Evolutionary conservation across 2,888 invertebrate genomes (phyloP).

Genomic region (Empis stercorea): DNA sequence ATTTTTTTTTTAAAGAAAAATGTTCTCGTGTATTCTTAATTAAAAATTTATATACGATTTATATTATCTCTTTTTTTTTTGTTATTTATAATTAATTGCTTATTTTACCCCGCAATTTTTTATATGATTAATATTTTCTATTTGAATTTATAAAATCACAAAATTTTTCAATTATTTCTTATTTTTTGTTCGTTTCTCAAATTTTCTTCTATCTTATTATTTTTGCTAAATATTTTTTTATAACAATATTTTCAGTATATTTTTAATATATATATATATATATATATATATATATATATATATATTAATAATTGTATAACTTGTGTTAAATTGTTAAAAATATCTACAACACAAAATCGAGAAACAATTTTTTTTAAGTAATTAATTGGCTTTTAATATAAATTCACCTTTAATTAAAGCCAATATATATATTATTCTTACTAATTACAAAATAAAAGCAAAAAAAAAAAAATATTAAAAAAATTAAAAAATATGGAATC

Average conservation of each 20-base stretch:
- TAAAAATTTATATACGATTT: slow-evolving; percentile 1
- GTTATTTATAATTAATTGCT: neutral
- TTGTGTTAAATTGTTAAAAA: too few species aligned
- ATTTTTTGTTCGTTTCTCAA: neutral
- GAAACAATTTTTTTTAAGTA: too few species aligned
- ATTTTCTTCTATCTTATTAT: too few species aligned
- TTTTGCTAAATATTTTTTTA: neutral
- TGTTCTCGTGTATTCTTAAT: slow-evolving; percentile 4
- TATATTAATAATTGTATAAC: too few species aligned
- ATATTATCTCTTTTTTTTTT: neutral
- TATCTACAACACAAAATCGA: too few species aligned
- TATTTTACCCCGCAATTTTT: slow-evolving; percentile 1
- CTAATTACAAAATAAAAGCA: too few species aligned
- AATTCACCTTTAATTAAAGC: too few species aligned
- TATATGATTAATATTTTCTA: neutral
- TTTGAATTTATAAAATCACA: neutral
- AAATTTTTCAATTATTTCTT: neutral
- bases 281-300: neutral
- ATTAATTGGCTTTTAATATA: too few species aligned
- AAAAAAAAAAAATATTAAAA: too few species aligned
- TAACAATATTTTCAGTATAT: neutral
- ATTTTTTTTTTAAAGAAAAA: slow-evolving; percentile 10
- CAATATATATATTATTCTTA: too few species aligned
- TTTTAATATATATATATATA: slow-evolving; percentile 2
- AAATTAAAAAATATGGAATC: too few species aligned